Base-by-base conservation (phyloP, 2,888 invertebrate species). In the Zeuzera pyrina region DNA sequence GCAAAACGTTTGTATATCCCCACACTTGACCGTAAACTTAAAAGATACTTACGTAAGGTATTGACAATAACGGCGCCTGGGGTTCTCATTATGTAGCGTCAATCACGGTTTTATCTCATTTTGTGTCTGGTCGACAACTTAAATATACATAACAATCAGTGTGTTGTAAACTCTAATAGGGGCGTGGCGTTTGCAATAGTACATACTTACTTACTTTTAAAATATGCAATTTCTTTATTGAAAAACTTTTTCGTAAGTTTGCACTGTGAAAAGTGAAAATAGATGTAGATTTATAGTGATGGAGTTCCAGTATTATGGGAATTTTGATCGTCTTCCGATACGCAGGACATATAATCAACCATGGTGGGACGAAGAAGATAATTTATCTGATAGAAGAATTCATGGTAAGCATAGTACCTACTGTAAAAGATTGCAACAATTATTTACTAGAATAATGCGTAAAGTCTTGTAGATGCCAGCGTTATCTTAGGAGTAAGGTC, bases 301-400 rank as follows among this genome's bases (percentile, higher is more conserved):
- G 81, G 81, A 83, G 58, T 83, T 78, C 39, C 81, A 83, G 53
- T 78, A 73, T 49, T 78, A 73, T 44, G 76, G 76, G 15, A 70
- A 71, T 44, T 76, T 67, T 40, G 73, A 78, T 15, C 62, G 71
- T 7, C 52, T 57, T 24, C 52, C 64, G 29, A 52, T 53, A 30
- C 62, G 70, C 23, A 52, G 71, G 40, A 48, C 64, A 24, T 61
- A 63, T 22, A 81, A 81, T 12, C 69, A 69, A 35, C 81, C 79
- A 1, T 68, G 74, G 64, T 81, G 81, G 81, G 81, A 83, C 21
- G 81, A 83, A 44, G 81, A 81, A 36, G 81, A 81, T 39, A 81
- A 62, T 2, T 62, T 81, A 10, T 73, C 78, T 8, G 78, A 81
- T 52, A 61, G 81, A 41, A 67, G 63, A 24, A 57, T 72, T 27